These are phyloP conservation scores for Girardia tigrina DNA, from an alignment of 2,888 invertebrate species.

Conservation along the genomic window DNA sequence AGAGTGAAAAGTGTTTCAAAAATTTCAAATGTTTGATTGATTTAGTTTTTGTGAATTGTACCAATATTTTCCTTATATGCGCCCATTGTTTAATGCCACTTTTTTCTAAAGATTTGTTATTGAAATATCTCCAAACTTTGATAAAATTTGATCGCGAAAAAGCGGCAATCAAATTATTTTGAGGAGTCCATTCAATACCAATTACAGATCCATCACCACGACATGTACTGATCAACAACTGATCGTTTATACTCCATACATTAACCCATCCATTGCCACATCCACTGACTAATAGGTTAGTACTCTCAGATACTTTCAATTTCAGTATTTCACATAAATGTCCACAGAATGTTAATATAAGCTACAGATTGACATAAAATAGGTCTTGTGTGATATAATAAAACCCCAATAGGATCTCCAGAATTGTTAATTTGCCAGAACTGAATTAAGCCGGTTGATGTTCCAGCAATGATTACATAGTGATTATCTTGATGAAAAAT, in stretches of 20 bases:
- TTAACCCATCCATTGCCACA: slow-evolving; percentile 54
- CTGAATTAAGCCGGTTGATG: not conserved
- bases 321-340: not conserved
- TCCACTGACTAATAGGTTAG: slow-evolving; percentile 54
- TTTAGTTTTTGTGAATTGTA: not conserved
- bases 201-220: not conserved
- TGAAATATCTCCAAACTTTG: not conserved
- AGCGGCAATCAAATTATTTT: not conserved
- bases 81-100: not conserved
- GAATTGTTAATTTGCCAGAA: not conserved
- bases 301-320: not conserved
- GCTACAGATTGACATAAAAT: not conserved
- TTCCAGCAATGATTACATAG: not conserved
- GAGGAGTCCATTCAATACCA: slow-evolving; percentile 26
- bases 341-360: not conserved
- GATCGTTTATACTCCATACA: slow-evolving; percentile 55
- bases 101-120: not conserved
- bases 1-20: not conserved
- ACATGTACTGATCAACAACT: slow-evolving; percentile 34
- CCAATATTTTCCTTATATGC: not conserved
- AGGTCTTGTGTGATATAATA: not conserved
- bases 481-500: not conserved
- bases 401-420: not conserved
- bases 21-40: not conserved
- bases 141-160: not conserved